These are phyloP conservation scores for Triplophysa yarkandensis DNA, from an alignment of 2,797 vertebrate genomes.

Conservation along the genomic window DNA sequence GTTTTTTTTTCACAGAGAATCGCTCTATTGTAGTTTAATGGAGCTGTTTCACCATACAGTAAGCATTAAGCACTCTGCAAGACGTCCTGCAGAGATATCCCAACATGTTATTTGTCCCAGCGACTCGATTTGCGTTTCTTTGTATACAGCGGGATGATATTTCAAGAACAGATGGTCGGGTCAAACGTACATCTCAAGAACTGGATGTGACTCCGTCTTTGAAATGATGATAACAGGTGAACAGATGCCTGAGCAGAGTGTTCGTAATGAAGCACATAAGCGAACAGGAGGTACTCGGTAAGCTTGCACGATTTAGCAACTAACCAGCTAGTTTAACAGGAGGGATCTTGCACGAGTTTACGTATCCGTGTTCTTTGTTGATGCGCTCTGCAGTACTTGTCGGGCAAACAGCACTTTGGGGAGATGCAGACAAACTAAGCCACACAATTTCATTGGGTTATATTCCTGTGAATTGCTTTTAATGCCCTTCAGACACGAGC, in stretches of 20 bases:
- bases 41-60: slow-evolving; percentile 13
- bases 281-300: slow-evolving; percentile 17
- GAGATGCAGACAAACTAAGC: slow-evolving; percentile 50
- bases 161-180: slow-evolving; percentile 16
- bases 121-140: slow-evolving; percentile 4
- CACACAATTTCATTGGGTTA: slow-evolving; percentile 45
- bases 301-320: slow-evolving; percentile 19
- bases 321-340: slow-evolving; percentile 17
- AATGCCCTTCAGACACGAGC: slow-evolving; percentile 34
- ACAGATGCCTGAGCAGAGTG: slow-evolving; percentile 18
- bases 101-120: slow-evolving; percentile 30
- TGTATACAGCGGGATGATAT: neutral
- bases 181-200: slow-evolving; percentile 22
- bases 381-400: slow-evolving; percentile 19
- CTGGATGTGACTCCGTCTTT: neutral
- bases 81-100: slow-evolving; percentile 25
- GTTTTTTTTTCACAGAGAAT: neutral
- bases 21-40: slow-evolving; percentile 25
- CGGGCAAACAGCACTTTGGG: slow-evolving; percentile 47
- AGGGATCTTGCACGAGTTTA: neutral
- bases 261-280: slow-evolving; percentile 31
- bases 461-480: slow-evolving; percentile 54
- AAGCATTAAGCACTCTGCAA: slow-evolving; percentile 6
- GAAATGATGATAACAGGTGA: slow-evolving; percentile 30
- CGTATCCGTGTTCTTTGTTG: slow-evolving; percentile 1